Percentiles rank a stretch among this genome's conserved stretches.
Evolutionary conservation across 2,888 invertebrate genomes (phyloP).

Genomic region (Phalangium opilio): DNA sequence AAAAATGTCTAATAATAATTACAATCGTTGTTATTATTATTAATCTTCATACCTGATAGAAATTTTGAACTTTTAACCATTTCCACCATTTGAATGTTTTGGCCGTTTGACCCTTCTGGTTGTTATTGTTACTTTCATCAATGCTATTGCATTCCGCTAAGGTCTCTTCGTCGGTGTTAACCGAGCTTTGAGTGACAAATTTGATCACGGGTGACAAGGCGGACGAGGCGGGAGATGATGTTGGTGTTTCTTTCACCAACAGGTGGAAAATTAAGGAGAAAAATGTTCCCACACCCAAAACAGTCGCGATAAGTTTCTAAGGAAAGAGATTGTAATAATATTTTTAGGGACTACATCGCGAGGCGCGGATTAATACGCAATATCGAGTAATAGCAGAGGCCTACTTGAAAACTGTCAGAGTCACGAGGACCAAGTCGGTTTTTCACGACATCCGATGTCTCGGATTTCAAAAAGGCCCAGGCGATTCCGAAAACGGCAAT

Average conservation of each 20-base stretch:
- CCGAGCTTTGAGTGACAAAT: not conserved
- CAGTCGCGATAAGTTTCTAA: no score
- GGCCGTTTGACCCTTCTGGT: not conserved
- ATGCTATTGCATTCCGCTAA: not conserved
- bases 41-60: no score
- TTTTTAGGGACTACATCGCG: not conserved
- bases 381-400: no score
- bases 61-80: no score
- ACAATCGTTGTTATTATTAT: conserved; percentile 1
- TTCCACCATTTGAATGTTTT: not conserved
- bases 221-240: not conserved
- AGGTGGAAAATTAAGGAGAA: no score
- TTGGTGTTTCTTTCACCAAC: not conserved
- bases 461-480: no score
- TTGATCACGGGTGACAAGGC: not conserved
- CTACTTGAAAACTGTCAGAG: not conserved
- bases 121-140: not conserved
- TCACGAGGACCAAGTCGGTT: not conserved
- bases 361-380: no score
- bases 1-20: no score
- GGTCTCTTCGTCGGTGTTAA: not conserved
- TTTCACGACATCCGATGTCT: conserved; percentile 1
- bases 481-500: no score
- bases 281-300: no score
- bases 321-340: not conserved